Evolutionary conservation across 2,113 vertebrate genomes (phyloP).

Genomic region (Phrynosoma blainvillii): DNA sequence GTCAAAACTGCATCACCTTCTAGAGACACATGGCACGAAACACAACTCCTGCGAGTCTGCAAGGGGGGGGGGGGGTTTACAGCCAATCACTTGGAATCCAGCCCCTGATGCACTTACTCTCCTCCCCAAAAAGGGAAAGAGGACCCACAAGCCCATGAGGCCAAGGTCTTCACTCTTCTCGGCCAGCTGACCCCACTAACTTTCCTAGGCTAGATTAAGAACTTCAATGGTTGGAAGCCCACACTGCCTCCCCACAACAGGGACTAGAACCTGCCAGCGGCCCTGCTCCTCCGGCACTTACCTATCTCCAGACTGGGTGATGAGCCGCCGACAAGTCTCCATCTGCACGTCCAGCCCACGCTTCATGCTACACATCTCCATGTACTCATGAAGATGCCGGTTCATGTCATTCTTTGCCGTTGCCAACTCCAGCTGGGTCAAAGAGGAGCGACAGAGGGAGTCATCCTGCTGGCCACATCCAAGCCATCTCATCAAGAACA

Average conservation of each 20-base stretch:
- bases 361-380: constrained; percentile 99
- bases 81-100: constrained; percentile 18
- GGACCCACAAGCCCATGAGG: background rate
- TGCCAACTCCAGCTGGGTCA: constrained; percentile 88
- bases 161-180: background rate
- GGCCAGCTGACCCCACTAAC: background rate
- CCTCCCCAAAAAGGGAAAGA: background rate
- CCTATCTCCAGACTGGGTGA: constrained; percentile 93
- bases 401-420: constrained; percentile 98
- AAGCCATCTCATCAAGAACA: no score
- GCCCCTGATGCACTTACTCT: background rate
- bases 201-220: background rate
- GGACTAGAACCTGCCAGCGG: background rate
- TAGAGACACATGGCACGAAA: constrained; percentile 36
- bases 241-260: background rate
- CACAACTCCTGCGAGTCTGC: constrained; percentile 18
- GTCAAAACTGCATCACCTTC: constrained; percentile 10
- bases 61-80: constrained; percentile 22
- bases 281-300: constrained; percentile 44
- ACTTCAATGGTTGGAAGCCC: background rate
- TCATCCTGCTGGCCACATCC: background rate
- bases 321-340: constrained; percentile 96
- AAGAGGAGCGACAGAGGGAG: rapidly evolving
- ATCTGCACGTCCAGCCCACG: constrained; percentile 96
- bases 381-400: constrained; percentile 95